Conservation (phyloP, 2,888 invertebrate genomes). For the Synergus laeviventris region DNA sequence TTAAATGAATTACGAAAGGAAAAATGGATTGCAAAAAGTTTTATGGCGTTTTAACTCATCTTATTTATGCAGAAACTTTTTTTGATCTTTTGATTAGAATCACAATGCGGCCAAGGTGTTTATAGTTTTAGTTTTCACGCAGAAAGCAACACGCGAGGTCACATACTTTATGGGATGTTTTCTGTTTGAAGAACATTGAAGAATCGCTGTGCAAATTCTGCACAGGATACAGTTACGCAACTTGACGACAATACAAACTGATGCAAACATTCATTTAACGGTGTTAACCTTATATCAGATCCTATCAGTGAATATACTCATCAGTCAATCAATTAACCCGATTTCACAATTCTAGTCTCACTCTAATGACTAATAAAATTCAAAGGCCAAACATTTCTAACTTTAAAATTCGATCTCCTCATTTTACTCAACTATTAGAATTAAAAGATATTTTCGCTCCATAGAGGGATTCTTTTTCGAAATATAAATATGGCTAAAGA, state of each 20-base stretch:
- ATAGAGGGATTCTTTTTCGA: too few relatives aligned
- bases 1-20: not conserved
- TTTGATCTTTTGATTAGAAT: not conserved
- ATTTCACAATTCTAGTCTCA: not conserved
- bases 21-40: not conserved
- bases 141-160: constrained; percentile 27
- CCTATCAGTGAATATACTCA: constrained; percentile 24
- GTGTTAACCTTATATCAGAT: constrained; percentile 32
- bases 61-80: not conserved
- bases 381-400: not conserved
- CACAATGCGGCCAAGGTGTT: not conserved
- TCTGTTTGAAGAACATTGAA: constrained; percentile 4
- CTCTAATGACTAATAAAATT: not conserved
- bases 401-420: too few relatives aligned
- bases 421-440: too few relatives aligned
- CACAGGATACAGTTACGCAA: constrained; percentile 14
- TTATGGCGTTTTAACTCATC: not conserved
- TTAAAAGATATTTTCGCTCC: too few relatives aligned
- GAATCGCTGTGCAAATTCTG: constrained; percentile 11
- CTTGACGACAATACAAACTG: constrained; percentile 1
- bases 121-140: constrained; percentile 33
- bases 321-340: constrained; percentile 17
- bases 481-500: too few relatives aligned
- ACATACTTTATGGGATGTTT: constrained; percentile 31
- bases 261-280: constrained; percentile 25